Evolutionary conservation across 2,888 invertebrate genomes (phyloP).

Genomic region (Dasysyrphus albostriatus): DNA sequence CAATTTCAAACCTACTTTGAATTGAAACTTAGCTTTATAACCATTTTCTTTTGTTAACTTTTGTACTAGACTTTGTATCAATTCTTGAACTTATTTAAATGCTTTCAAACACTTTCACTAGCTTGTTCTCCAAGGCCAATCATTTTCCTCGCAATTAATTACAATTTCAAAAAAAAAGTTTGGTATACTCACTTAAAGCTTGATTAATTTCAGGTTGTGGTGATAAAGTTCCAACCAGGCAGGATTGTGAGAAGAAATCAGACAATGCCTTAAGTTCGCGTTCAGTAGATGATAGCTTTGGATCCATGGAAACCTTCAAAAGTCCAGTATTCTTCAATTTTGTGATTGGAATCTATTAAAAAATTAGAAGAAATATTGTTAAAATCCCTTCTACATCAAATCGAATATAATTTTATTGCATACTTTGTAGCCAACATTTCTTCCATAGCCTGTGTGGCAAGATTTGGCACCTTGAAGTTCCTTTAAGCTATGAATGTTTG

Average conservation of each 20-base stretch:
- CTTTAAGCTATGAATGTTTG: conserved; percentile 88
- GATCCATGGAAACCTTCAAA: conserved; percentile 82
- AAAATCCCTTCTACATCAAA: neutral
- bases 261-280: conserved; percentile 93
- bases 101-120: no score
- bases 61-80: no score
- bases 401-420: conserved; percentile 37
- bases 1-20: no score
- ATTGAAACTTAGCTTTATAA: no score
- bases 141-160: neutral
- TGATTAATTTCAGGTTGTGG: conserved; percentile 89
- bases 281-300: conserved; percentile 85
- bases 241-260: conserved; percentile 91
- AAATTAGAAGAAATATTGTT: conserved; percentile 83
- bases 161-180: neutral
- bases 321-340: conserved; percentile 89
- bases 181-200: conserved; percentile 86
- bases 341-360: conserved; percentile 87
- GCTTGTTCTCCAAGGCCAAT: no score
- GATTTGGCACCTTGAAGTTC: conserved; percentile 91
- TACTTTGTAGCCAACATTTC: conserved; percentile 94
- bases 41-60: no score
- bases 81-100: no score
- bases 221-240: conserved; percentile 94
- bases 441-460: conserved; percentile 94